These are phyloP conservation scores for Aegotheles bennettii DNA, from an alignment of 2,113 vertebrate genomes.

Conservation along the genomic window DNA sequence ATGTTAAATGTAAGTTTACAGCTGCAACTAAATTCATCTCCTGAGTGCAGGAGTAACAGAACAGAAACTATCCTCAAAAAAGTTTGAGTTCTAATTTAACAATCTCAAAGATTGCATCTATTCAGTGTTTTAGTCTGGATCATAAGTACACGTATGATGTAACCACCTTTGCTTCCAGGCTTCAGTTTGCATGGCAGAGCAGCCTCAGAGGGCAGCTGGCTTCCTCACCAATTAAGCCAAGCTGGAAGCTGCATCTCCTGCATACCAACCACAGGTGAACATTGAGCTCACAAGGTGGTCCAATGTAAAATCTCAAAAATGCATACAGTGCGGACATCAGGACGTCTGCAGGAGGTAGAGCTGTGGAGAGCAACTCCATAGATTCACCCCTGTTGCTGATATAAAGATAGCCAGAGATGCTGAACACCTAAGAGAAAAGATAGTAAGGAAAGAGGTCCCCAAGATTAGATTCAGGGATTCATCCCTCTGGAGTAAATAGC, in stretches of 20 bases:
- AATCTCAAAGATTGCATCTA: neutral
- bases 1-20: neutral
- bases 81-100: neutral
- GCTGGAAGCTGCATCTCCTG: neutral
- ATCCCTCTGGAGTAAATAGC: neutral
- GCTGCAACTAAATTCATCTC: neutral
- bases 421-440: neutral
- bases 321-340: fast-evolving
- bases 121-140: neutral
- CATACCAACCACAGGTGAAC: neutral
- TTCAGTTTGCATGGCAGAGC: neutral
- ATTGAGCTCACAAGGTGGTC: fast-evolving
- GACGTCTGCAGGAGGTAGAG: neutral
- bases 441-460: neutral
- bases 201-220: neutral
- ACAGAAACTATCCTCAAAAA: neutral
- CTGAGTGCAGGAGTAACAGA: neutral
- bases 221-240: neutral
- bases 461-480: neutral
- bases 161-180: neutral
- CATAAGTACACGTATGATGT: neutral
- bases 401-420: neutral
- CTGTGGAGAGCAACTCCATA: neutral
- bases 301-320: neutral
- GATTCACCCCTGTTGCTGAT: neutral